A percentile compares a stretch with the other conserved stretches of the same genome.
Conservation (phyloP, 37 sponge, comb jelly and placozoan genomes). For the Amphimedon queenslandica region DNA sequence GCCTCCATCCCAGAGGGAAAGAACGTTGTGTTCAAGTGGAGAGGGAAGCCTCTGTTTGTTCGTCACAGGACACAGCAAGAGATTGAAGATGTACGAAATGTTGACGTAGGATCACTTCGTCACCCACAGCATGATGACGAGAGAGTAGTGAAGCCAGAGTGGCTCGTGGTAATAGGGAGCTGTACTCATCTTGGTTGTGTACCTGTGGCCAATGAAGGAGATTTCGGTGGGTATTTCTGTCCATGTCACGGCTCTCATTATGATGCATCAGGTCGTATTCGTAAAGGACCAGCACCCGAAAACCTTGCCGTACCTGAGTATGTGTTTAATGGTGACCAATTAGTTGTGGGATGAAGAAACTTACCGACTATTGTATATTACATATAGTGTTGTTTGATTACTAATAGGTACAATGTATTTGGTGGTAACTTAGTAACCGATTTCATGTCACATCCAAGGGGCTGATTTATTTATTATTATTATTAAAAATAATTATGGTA, state of each 20-base stretch:
- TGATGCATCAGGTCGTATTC: conserved; percentile 92
- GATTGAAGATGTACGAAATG: conserved; percentile 51
- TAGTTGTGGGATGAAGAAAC: conserved; percentile 61
- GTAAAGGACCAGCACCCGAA: conserved; percentile 96
- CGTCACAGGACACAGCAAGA: conserved; percentile 91
- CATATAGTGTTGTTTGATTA: too few species aligned
- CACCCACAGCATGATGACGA: conserved; percentile 85
- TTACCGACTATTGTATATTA: too few species aligned
- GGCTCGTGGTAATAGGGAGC: conserved; percentile 85
- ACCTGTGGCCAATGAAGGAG: conserved; percentile 93
- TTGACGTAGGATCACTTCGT: conserved; percentile 61
- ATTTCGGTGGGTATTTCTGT: conserved; percentile 96
- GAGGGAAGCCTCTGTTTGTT: conserved; percentile 97
- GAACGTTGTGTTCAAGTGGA: conserved; percentile 87
- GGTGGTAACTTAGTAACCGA: too few species aligned
- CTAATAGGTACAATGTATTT: too few species aligned
- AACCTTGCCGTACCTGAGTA: conserved; percentile 91
- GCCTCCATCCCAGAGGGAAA: conserved; percentile 88
- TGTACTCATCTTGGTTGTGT: conserved; percentile 99
- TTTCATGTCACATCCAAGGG: too few species aligned
- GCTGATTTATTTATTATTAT: too few species aligned
- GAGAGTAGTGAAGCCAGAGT: conserved; percentile 65
- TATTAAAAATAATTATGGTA: too few species aligned
- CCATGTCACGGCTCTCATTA: conserved; percentile 99
- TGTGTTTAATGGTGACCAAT: conserved; percentile 56